These are phyloP conservation scores for Sialis fuliginosa DNA, from an alignment of 2,888 invertebrate species.

Conservation along the genomic window DNA sequence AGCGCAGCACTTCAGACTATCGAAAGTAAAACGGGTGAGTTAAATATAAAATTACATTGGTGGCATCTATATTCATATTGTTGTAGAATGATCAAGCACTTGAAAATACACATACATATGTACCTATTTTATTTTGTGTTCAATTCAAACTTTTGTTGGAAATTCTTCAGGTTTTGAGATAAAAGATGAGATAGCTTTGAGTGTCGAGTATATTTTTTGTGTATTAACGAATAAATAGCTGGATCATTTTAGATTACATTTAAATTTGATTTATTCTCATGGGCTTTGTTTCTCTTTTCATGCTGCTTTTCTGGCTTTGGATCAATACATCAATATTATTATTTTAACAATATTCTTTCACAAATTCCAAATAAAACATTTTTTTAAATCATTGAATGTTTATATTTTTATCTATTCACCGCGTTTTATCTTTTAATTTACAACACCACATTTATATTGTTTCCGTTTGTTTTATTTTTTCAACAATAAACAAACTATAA, in stretches of 20 bases:
- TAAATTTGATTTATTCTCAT: slow-evolving; percentile 4
- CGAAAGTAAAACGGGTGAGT: slow-evolving; percentile 27
- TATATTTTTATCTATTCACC: neutral
- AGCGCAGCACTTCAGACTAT: slow-evolving; percentile 21
- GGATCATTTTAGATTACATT: neutral
- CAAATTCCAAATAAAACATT: neutral
- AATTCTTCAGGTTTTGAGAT: no score
- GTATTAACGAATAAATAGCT: neutral
- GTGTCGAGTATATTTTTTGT: neutral
- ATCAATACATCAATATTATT: neutral
- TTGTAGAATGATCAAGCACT: neutral
- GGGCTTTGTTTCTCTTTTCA: slow-evolving; percentile 13
- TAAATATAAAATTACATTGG: neutral
- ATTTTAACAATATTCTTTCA: neutral
- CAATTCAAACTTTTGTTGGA: no score
- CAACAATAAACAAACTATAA: slow-evolving; percentile 9
- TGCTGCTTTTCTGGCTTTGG: slow-evolving; percentile 13
- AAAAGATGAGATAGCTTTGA: no score
- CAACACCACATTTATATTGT: no score
- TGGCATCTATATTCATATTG: neutral
- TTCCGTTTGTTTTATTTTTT: no score
- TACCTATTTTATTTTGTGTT: no score
- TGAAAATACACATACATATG: no score
- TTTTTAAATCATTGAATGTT: neutral
- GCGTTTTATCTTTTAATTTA: no score